Conservation (phyloP, 2,113 vertebrate genomes). For the Tyto alba region DNA sequence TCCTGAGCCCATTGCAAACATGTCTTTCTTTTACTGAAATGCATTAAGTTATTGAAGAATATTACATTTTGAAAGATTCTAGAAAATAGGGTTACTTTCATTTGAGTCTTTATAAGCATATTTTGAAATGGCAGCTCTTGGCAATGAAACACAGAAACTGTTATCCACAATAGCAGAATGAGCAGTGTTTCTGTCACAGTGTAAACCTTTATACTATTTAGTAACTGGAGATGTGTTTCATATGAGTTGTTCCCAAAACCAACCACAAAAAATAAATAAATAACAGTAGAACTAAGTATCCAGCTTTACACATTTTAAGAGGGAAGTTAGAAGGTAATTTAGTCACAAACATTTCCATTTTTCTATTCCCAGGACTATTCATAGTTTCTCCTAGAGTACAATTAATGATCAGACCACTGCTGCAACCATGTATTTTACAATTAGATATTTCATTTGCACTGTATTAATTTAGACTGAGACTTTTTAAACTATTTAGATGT, state of each 20-base stretch:
- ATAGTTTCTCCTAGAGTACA: background rate
- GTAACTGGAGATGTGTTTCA: background rate
- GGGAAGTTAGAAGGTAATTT: background rate
- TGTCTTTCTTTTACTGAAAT: background rate
- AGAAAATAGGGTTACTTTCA: background rate
- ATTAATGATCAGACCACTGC: background rate
- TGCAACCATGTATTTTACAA: background rate
- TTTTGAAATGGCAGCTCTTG: background rate
- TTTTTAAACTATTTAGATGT: background rate
- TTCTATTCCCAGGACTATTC: background rate
- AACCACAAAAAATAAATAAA: background rate
- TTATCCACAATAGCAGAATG: background rate
- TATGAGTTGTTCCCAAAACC: background rate
- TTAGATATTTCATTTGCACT: background rate
- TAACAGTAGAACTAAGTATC: background rate
- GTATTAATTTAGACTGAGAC: background rate
- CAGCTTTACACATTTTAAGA: background rate
- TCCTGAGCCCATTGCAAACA: background rate
- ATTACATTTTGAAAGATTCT: background rate
- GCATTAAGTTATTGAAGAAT: background rate
- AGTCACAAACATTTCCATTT: background rate
- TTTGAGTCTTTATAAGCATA: background rate
- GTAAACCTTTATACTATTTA: background rate
- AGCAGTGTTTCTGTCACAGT: background rate
- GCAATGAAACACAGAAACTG: background rate